Percentiles rank a stretch among this genome's conserved stretches.
These are phyloP conservation scores for Ephydatia muelleri DNA, from an alignment of 37 sponge, comb jelly and placozoan species.

Conservation along the genomic window DNA sequence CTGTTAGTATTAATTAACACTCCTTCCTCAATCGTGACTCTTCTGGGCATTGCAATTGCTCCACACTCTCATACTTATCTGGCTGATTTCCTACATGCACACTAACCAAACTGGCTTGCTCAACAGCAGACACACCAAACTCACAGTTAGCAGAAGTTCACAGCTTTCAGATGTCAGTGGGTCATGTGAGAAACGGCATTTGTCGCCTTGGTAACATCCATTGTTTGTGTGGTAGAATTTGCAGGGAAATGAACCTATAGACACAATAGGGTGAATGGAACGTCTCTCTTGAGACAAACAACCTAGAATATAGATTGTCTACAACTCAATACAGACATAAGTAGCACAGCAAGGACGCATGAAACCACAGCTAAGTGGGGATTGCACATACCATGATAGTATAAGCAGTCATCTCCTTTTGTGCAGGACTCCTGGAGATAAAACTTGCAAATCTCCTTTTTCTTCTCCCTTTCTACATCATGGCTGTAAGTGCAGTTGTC, in stretches of 20 bases:
- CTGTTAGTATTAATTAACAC: no score
- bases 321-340: background rate
- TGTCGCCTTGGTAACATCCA: conserved; percentile 74
- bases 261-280: background rate
- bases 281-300: conserved; percentile 7
- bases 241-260: conserved; percentile 82
- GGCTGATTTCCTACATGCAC: no score
- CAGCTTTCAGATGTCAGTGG: conserved; percentile 72
- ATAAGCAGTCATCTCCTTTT: conserved; percentile 82
- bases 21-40: no score
- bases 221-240: conserved; percentile 75
- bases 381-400: conserved; percentile 70
- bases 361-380: background rate
- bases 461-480: conserved; percentile 63
- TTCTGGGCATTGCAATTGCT: no score
- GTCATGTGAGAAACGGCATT: conserved; percentile 88
- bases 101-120: background rate
- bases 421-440: conserved; percentile 75
- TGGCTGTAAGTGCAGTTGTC: conserved; percentile 75
- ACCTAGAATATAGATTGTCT: background rate
- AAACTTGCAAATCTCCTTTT: conserved; percentile 89
- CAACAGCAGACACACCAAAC: background rate
- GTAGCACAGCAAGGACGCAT: background rate
- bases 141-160: conserved; percentile 61
- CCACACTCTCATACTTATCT: no score